A percentile compares a stretch with the other conserved stretches of the same genome.
Evolutionary conservation across 2,797 vertebrate species (phyloP).

Genomic region (Euphonia xanthogaster): DNA sequence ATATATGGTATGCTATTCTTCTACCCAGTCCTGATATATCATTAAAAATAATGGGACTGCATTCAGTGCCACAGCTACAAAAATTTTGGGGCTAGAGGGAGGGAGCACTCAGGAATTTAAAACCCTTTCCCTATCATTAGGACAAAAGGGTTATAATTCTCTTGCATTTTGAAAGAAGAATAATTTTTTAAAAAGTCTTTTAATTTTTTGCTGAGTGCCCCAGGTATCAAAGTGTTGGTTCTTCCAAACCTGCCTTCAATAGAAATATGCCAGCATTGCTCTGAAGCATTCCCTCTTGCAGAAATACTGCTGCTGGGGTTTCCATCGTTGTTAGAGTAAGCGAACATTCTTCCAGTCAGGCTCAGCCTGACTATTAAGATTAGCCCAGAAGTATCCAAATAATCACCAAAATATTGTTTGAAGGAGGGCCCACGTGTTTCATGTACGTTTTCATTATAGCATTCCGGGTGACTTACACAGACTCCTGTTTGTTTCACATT

Average conservation of each 20-base stretch:
- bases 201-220: constrained; percentile 54
- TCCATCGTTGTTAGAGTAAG: neutral
- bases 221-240: constrained; percentile 6
- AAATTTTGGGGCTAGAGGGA: constrained; percentile 55
- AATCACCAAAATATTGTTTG: neutral
- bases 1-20: constrained; percentile 51
- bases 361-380: neutral
- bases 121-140: constrained; percentile 55
- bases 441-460: neutral
- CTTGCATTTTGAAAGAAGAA: constrained; percentile 34
- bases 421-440: neutral
- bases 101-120: constrained; percentile 51
- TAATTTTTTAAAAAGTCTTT: constrained; percentile 50
- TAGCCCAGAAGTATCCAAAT: neutral
- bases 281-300: neutral
- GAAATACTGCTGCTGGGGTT: neutral
- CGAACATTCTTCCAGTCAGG: neutral
- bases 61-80: constrained; percentile 29
- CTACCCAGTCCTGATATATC: constrained; percentile 37
- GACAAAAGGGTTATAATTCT: constrained; percentile 65
- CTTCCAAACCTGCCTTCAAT: constrained; percentile 18
- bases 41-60: constrained; percentile 65
- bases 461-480: neutral
- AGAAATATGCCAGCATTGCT: neutral
- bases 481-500: neutral